Evolutionary conservation across 92 coral and sea anemone genomes (phyloP), one percentile per base, ranked within the genome.

Genomic region (Phenganax stokvisi): DNA sequence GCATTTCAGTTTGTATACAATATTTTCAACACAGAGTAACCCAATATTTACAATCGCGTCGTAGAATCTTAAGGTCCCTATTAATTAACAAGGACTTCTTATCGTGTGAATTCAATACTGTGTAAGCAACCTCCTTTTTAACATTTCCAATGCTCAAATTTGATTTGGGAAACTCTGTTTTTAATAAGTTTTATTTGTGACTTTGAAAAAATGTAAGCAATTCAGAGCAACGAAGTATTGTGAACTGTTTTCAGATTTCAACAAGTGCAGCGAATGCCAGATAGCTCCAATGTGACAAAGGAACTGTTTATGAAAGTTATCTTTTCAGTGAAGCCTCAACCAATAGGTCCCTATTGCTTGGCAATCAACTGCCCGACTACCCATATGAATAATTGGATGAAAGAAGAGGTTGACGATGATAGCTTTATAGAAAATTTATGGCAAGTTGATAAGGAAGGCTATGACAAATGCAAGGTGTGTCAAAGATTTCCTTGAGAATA

Each of bases 371-470:
- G 77, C 61, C 77, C 77, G 61, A 73, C 61, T 25, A 31, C 30
- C 73, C 37, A 30, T 68, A 68, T 68, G 73, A 68, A 68, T 68
- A 68, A 68, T 52, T 68, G 73, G 73, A 68, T 68, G 73, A n/a
- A 29, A 10, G 73, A 68, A 3, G n/a, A 3, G 0, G 53, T 53
- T 20, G 73, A 68, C n/a, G 47, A 16, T 28, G 31, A 12, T 0
- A 68, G 73, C n/a, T 68, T 68, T 27, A 1, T 30, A 6, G 73
- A 68, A 37, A 68, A 68, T 68, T 9, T 68, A 52, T 68, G 73
- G 73, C 73, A 68, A 68, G 73, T 68, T n/a, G 73, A 68, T 68
- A 68, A 68, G 16, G 53, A 68, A 11, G 73, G 73, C 47, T 68
- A 68, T 37, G 73, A 68, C 47, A 68, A 68, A 37, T 68, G 73